Evolutionary conservation across 2,113 vertebrate genomes (phyloP), one percentile per base, ranked within the genome.

Genomic region (Ceuthmochares aereus): DNA sequence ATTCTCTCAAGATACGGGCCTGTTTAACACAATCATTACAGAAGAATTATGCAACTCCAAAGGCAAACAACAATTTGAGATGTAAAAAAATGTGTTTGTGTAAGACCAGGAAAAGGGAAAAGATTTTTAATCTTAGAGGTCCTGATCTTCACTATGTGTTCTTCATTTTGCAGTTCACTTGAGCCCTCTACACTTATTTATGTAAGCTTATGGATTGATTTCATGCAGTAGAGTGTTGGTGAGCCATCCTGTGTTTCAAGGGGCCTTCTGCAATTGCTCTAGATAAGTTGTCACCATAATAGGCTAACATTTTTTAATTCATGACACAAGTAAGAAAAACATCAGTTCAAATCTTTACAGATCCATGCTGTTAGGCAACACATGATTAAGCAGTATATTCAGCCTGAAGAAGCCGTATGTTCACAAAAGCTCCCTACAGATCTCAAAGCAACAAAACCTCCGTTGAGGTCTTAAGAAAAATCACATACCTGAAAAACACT

Each of bases 321-420:
- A 29, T 15, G 25, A 12, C 12, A 20, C 15, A 54, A n/a, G 22
- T 30, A 80, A 84, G 14, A 68, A 6, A 68, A 87, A 79, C 27
- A 21, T 80, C 45, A 14, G 9, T 25, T 83, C 43, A 76, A 69
- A 54, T 30, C 30, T 72, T 49, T 26, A 36, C 84, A 91, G 74
- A 85, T 68, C 52, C 68, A 17, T 27, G 56, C 40, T 59, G 27
- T 91, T 76, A 89, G 7, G 21, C 43, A 82, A 91, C 49, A 70
- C 69, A 36, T 59, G 62, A 94, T 87, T 82, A 79, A 63, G 74
- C 72, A 93, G 75, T 10, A 80, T 23, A 93, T 86, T 92, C 85
- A 94, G 79, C 83, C 85, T 77, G 82, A 93, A 92, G 70, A 94
- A 88, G 59, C 68, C 0, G 0, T 84, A 69, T 58, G n/a, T 19